Evolutionary conservation across 2,888 invertebrate species (phyloP), one percentile per base, ranked within the genome.

Genomic region (Therioaphis trifolii): DNA sequence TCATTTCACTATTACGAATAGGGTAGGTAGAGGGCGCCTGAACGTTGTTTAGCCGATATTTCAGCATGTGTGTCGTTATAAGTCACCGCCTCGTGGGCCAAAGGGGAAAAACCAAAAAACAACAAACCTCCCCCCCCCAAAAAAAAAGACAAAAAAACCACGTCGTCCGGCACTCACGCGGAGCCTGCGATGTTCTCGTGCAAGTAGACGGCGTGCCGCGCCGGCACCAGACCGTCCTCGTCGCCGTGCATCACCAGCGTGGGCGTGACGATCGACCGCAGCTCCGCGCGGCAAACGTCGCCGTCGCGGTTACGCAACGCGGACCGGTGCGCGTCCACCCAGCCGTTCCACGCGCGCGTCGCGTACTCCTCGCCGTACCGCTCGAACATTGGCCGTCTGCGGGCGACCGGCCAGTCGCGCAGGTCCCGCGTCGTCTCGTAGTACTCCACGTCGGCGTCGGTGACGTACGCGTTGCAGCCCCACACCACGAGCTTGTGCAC

Each of bases 201-300:
- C 24, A 97, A 89, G 89, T 93, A 93, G 0, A 92, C 90, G 0
- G 93, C 91, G 89, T 97, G 96, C 85, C 93, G 92, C 24, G 89
- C 87, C 1, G 93, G 92, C 3, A 97, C 92, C 89, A 96, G 90
- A 0, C 93, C 92, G 89, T 97, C 97, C 87, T 94, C 94, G 86
- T 92, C 91, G 0, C 97, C 97, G 87, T 96, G 95, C 68, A 97
- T 87, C 86, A 97, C 93, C 29, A 95, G 91, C 0, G 95, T 95
- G 0, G 94, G 94, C 86, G 94, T 94, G 78, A 90, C 90, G 27
- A 96, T 93, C 68, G 92, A 89, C 3, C 90, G 88, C 63, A 96
- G 87, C 46, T 91, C 88, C 2, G 90, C 89, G 84, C 91, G 92
- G 88, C 95, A 96, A 85, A 96, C 91, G 87, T 96, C 91, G 0